Conservation (phyloP, 2,113 vertebrate species). For the Serranochromis macrocephalus region DNA sequence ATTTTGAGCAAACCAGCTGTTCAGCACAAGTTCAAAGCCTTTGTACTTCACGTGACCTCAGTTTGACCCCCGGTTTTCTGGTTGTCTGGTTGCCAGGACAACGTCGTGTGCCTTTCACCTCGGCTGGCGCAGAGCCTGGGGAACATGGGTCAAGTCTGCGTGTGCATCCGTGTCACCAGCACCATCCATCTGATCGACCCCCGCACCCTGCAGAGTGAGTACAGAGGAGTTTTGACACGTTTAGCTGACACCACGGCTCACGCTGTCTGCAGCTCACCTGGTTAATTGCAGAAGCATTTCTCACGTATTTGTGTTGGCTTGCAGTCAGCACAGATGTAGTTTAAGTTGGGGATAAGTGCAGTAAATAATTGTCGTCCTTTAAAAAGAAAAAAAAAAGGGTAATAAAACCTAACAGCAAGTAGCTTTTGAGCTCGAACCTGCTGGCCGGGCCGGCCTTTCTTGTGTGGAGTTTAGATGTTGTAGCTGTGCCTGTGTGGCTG, state of each 20-base stretch:
- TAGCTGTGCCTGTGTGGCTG: background rate
- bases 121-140: constrained; percentile 91
- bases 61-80: background rate
- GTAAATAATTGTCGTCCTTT: background rate
- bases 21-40: background rate
- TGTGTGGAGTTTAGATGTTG: background rate
- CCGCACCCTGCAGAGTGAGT: constrained; percentile 83
- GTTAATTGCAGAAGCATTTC: background rate
- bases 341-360: background rate
- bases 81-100: constrained; percentile 76
- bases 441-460: fast-evolving
- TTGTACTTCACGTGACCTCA: background rate
- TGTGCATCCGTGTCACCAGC: constrained; percentile 88
- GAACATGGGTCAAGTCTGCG: constrained; percentile 94
- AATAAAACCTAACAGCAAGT: background rate
- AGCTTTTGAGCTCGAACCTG: background rate
- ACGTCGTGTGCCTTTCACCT: constrained; percentile 89
- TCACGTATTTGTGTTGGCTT: background rate
- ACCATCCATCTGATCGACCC: constrained; percentile 93
- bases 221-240: background rate
- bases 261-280: background rate
- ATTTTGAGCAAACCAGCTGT: background rate
- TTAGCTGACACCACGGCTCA: background rate
- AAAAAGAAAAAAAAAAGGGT: background rate
- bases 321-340: background rate